phyloP scores from a whole-genome alignment of 2,888 invertebrate genomes.

The Drosophila emarginata region DNA sequence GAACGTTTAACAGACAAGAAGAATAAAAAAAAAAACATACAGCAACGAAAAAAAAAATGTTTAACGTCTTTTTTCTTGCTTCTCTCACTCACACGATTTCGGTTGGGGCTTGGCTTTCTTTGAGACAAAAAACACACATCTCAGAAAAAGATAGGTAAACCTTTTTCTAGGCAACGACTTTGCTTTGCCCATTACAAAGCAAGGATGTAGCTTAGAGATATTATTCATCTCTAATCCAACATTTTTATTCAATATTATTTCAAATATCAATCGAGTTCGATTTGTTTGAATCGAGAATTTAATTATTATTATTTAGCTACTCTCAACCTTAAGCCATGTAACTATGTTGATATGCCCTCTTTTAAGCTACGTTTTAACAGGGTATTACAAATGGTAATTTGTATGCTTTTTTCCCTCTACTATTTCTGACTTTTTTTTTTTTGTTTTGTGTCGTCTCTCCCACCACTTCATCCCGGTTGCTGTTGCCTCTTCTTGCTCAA shows the following conservation, averaged over 20 bases:
- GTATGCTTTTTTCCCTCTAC: conserved; percentile 34
- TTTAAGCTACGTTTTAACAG: background rate
- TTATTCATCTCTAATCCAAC: no score
- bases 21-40: conserved; percentile 27
- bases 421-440: conserved; percentile 39
- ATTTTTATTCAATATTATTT: no score
- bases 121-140: conserved; percentile 34
- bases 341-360: background rate
- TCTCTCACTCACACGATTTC: conserved; percentile 54
- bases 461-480: background rate
- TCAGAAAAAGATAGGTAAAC: conserved; percentile 34
- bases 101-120: conserved; percentile 71
- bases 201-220: background rate
- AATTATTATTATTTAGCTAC: no score
- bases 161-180: background rate
- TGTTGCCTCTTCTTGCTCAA: conserved; percentile 52
- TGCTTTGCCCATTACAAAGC: background rate
- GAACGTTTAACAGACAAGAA: conserved; percentile 46
- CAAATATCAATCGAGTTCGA: no score
- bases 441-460: conserved; percentile 39
- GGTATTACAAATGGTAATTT: conserved; percentile 53
- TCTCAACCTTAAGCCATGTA: no score
- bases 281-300: no score
- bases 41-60: conserved; percentile 27
- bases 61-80: conserved; percentile 54